A percentile compares a stretch with the other conserved stretches of the same genome.
These are phyloP conservation scores for Aplocera efformata DNA, from an alignment of 2,888 invertebrate species.

Conservation along the genomic window DNA sequence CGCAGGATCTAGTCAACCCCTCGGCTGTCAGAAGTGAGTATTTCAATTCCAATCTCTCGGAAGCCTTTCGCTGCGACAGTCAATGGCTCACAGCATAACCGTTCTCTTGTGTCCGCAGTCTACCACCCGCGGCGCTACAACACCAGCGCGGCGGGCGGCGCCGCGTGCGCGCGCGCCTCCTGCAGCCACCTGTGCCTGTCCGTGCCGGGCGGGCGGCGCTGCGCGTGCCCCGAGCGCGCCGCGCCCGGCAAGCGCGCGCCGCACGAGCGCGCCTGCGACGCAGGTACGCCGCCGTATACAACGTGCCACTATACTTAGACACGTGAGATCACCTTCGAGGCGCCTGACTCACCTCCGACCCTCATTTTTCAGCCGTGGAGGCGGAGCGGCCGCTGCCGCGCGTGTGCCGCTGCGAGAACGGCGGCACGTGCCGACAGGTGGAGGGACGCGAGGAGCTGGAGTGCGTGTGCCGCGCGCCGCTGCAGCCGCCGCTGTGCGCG, in stretches of 20 bases:
- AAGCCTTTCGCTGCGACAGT: too few species aligned
- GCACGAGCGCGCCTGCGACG: constrained; percentile 89
- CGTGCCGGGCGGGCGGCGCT: constrained; percentile 92
- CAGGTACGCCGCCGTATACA: constrained; percentile 80
- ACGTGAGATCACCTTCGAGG: too few species aligned
- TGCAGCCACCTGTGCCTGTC: constrained; percentile 97
- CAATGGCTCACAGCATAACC: too few species aligned
- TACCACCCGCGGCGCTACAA: constrained; percentile 93
- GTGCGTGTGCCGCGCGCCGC: constrained; percentile 84
- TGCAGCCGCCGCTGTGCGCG: constrained; percentile 86
- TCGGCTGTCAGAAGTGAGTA: constrained; percentile 88
- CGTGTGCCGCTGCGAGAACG: constrained; percentile 92
- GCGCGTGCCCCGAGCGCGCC: constrained; percentile 92
- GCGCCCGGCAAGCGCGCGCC: constrained; percentile 76
- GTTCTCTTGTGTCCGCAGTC: constrained; percentile 75
- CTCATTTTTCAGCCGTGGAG: constrained; percentile 85
- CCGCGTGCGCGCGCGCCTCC: constrained; percentile 69
- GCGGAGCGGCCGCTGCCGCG: constrained; percentile 86
- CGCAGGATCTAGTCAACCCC: constrained; percentile 91
- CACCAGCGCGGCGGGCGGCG: constrained; percentile 82
- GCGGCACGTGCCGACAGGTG: constrained; percentile 85
- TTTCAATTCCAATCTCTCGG: neutral
- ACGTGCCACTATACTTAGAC: neutral
- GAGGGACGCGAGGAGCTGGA: constrained; percentile 69
- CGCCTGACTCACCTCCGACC: too few species aligned